Percentiles rank a stretch among this genome's conserved stretches.
These are phyloP conservation scores for Megaustenia siamemsis DNA, from an alignment of 2,888 invertebrate genomes.

Conservation along the genomic window DNA sequence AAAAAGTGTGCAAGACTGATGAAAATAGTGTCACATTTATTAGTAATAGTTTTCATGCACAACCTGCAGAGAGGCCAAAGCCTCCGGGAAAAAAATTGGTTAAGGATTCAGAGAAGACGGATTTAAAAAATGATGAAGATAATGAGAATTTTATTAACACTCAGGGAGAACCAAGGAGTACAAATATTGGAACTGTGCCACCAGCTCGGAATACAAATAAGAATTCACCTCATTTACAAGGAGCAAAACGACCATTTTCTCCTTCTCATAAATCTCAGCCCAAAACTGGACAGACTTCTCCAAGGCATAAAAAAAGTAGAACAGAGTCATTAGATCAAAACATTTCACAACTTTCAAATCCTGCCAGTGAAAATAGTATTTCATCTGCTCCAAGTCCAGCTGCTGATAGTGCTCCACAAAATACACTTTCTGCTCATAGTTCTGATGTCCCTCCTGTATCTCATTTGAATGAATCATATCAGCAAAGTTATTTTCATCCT, in stretches of 20 bases:
- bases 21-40: constrained; percentile 59
- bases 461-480: constrained; percentile 36
- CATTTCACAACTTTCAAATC: constrained; percentile 32
- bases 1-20: constrained; percentile 60
- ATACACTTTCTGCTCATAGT: constrained; percentile 4
- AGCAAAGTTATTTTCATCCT: constrained; percentile 42
- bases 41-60: constrained; percentile 61
- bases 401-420: constrained; percentile 34
- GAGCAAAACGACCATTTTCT: constrained; percentile 35
- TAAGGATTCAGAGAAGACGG: constrained; percentile 10
- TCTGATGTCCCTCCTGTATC: constrained; percentile 26
- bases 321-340: constrained; percentile 43
- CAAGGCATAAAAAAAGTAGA: constrained; percentile 41
- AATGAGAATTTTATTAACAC: neutral
- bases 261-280: constrained; percentile 41
- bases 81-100: constrained; percentile 17
- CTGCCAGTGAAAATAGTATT: constrained; percentile 42
- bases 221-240: constrained; percentile 34
- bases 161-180: constrained; percentile 47
- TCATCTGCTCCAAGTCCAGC: constrained; percentile 46
- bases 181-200: constrained; percentile 48
- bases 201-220: neutral
- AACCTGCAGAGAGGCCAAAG: constrained; percentile 55
- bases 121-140: constrained; percentile 24
- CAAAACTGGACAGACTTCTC: constrained; percentile 37